Percentiles rank a stretch among this genome's conserved stretches.
These are phyloP conservation scores for Grus americana DNA, from an alignment of 2,113 vertebrate genomes.

Conservation along the genomic window DNA sequence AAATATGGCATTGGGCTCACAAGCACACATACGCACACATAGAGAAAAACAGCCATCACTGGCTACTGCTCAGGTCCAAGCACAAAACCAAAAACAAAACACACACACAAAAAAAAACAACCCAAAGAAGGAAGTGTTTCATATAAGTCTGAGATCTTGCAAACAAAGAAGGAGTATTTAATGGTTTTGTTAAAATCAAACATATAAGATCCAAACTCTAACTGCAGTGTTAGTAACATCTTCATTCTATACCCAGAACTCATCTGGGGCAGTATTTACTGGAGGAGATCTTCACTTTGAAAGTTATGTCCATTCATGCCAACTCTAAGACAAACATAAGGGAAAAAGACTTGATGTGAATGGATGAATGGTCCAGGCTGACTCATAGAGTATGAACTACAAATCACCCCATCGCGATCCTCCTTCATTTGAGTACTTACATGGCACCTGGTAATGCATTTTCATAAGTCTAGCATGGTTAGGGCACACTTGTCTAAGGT, in stretches of 20 bases:
- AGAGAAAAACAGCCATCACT: neutral
- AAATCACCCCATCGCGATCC: neutral
- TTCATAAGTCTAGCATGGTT: neutral
- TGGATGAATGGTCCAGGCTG: neutral
- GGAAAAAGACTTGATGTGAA: neutral
- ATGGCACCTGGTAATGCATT: neutral
- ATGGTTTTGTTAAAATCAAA: neutral
- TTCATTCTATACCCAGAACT: neutral
- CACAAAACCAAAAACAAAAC: neutral
- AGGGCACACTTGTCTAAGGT: neutral
- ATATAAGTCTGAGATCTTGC: neutral
- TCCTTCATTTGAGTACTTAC: neutral
- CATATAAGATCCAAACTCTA: neutral
- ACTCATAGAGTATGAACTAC: neutral
- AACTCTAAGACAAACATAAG: neutral
- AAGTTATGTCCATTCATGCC: neutral
- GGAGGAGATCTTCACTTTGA: neutral
- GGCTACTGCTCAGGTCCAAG: conserved; percentile 44
- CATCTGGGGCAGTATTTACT: neutral
- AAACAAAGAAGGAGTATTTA: neutral
- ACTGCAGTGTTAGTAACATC: neutral
- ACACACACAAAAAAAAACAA: neutral
- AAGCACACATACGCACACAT: neutral
- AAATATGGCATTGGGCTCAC: conserved; percentile 63
- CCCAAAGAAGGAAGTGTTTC: neutral